Evolutionary conservation across 2,797 vertebrate genomes (phyloP).

Genomic region (Hylomyscus alleni): DNA sequence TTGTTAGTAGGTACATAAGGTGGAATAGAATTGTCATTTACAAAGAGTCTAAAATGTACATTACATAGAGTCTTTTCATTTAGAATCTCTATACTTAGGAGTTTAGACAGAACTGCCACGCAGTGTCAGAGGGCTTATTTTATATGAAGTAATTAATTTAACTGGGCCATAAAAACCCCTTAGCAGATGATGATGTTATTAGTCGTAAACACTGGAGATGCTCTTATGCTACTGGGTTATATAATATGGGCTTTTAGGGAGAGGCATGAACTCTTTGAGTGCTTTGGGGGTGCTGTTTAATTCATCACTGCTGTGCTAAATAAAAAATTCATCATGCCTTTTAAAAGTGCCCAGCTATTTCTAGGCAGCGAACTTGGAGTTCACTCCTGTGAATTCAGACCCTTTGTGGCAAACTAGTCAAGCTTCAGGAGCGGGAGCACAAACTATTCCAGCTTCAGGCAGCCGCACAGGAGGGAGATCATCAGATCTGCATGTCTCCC

Average conservation of each 20-base stretch:
- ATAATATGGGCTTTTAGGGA: slow-evolving; percentile 55
- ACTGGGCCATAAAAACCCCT: slow-evolving; percentile 44
- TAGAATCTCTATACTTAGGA: not conserved
- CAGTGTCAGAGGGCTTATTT: slow-evolving; percentile 59
- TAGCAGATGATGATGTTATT: slow-evolving; percentile 63
- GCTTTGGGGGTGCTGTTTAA: slow-evolving; percentile 68
- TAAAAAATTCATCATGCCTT: slow-evolving; percentile 76
- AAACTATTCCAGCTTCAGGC: not conserved
- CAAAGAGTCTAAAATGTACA: not conserved
- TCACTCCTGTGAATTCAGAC: not conserved
- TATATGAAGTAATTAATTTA: slow-evolving; percentile 74
- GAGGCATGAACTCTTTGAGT: slow-evolving; percentile 50
- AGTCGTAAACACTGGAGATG: slow-evolving; percentile 14
- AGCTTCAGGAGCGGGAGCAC: not conserved
- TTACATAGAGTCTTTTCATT: not conserved
- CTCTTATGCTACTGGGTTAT: not conserved
- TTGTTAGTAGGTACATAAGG: slow-evolving; percentile 24
- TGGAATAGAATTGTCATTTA: slow-evolving; percentile 11
- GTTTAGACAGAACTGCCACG: not conserved
- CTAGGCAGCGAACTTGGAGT: slow-evolving; percentile 36
- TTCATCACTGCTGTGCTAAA: slow-evolving; percentile 68
- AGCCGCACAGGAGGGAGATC: slow-evolving; percentile 12
- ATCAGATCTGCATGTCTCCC: not conserved
- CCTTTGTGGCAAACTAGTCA: not conserved
- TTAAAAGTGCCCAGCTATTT: slow-evolving; percentile 68